A percentile compares a stretch with the other conserved stretches of the same genome.
Evolutionary conservation across 2,888 invertebrate genomes (phyloP).

Genomic region (Lycocerus yunnanus): DNA sequence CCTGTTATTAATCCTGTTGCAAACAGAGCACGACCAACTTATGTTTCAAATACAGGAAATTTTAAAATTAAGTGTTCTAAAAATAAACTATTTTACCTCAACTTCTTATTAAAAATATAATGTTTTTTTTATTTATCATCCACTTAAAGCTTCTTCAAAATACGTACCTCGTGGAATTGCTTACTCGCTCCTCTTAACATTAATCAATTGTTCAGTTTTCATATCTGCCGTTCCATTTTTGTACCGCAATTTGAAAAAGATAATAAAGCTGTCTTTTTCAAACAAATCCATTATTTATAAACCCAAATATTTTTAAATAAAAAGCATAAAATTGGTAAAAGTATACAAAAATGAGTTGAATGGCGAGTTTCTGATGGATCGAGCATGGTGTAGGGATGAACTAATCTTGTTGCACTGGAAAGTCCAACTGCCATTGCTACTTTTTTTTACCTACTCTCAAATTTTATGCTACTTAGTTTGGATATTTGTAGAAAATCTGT

Average conservation of each 20-base stretch:
- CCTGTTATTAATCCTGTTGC: not conserved
- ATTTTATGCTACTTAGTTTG: too few relatives aligned
- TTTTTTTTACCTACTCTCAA: too few relatives aligned
- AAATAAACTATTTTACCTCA: not conserved
- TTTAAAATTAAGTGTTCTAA: not conserved
- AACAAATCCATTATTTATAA: too few relatives aligned
- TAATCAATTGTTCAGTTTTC: not conserved
- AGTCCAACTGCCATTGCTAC: too few relatives aligned
- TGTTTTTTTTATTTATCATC: not conserved
- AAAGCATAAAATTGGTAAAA: too few relatives aligned
- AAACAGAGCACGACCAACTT: not conserved
- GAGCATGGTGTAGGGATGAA: too few relatives aligned
- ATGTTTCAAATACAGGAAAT: not conserved
- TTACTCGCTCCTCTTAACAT: not conserved
- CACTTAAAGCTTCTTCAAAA: not conserved
- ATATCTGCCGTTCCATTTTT: not conserved
- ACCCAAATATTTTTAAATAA: too few relatives aligned
- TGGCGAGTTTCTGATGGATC: too few relatives aligned
- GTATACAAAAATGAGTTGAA: too few relatives aligned
- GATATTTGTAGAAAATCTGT: too few relatives aligned
- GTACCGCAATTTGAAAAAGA: not conserved
- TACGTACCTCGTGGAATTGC: not conserved
- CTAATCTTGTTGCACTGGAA: too few relatives aligned
- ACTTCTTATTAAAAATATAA: not conserved
- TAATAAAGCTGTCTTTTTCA: too few relatives aligned